Conservation (phyloP, 2,888 invertebrate species). For the Neocrepidodera transversa region DNA sequence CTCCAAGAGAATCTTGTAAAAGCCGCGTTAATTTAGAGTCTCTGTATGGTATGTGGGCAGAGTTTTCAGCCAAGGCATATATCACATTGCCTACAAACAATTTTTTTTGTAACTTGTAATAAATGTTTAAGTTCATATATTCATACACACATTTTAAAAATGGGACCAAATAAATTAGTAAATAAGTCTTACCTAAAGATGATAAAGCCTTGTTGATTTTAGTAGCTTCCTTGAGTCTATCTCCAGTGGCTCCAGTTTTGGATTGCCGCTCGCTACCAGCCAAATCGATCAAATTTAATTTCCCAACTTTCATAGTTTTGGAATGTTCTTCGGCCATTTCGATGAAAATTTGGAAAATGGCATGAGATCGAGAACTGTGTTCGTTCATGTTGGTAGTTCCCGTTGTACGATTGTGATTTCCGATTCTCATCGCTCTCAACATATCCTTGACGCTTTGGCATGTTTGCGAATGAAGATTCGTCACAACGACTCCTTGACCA, state of each 20-base stretch:
- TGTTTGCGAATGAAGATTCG: conserved; percentile 91
- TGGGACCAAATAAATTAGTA: too few relatives aligned
- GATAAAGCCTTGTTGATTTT: conserved; percentile 97
- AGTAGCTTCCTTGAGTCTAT: conserved; percentile 92
- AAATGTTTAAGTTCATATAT: too few relatives aligned
- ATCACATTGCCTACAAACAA: conserved; percentile 79
- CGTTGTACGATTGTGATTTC: conserved; percentile 93
- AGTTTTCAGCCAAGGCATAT: conserved; percentile 93
- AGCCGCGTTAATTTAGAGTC: conserved; percentile 96
- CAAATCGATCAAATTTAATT: conserved; percentile 95
- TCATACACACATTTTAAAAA: too few relatives aligned
- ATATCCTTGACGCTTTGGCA: conserved; percentile 96
- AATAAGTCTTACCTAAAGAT: conserved; percentile 73
- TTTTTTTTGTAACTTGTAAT: not conserved
- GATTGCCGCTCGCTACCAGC: conserved; percentile 98
- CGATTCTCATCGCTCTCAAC: conserved; percentile 89
- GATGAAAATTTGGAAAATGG: conserved; percentile 97
- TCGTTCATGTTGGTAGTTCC: conserved; percentile 79
- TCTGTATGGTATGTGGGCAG: conserved; percentile 95
- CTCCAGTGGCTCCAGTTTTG: conserved; percentile 95
- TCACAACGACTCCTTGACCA: conserved; percentile 89
- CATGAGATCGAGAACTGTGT: conserved; percentile 96
- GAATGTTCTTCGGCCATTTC: conserved; percentile 86
- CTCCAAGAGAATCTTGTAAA: conserved; percentile 96
- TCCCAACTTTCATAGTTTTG: conserved; percentile 78